These are phyloP conservation scores for Eupithecia abbreviata DNA, from an alignment of 2,888 invertebrate species.

Conservation along the genomic window DNA sequence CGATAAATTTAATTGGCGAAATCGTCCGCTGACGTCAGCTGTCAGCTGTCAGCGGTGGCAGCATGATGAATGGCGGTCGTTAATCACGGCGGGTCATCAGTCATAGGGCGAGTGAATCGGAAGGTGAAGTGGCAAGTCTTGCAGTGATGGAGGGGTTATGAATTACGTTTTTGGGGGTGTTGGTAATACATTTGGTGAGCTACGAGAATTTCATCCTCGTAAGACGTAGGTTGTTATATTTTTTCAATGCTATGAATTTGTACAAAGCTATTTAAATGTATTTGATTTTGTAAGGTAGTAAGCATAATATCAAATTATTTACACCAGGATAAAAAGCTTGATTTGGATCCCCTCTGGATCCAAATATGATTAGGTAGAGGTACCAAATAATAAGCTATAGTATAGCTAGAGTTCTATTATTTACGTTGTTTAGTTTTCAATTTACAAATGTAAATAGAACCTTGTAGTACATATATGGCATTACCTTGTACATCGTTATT, in stretches of 20 bases:
- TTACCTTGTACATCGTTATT: too few relatives aligned
- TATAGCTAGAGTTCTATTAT: too few relatives aligned
- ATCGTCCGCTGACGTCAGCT: constrained; percentile 47
- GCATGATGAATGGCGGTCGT: constrained; percentile 56
- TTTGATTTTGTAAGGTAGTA: background rate
- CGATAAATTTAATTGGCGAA: constrained; percentile 49
- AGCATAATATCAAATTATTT: background rate
- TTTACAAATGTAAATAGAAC: too few relatives aligned
- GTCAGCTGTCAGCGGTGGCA: constrained; percentile 51
- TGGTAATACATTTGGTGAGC: constrained; percentile 4
- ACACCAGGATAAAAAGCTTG: too few relatives aligned
- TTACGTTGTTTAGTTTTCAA: too few relatives aligned
- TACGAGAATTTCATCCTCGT: background rate
- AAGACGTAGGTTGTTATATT: background rate
- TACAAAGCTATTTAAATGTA: background rate
- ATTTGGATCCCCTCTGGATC: background rate
- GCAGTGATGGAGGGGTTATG: constrained; percentile 40
- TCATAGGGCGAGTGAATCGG: constrained; percentile 49
- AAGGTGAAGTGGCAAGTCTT: constrained; percentile 46
- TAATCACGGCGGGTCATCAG: constrained; percentile 49
- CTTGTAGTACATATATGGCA: too few relatives aligned
- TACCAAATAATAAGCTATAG: too few relatives aligned
- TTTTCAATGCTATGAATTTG: background rate
- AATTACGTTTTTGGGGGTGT: constrained; percentile 24
- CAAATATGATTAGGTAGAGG: background rate